These are phyloP conservation scores for Bolinopsis microptera DNA, from an alignment of 37 sponge, comb jelly and placozoan species.

Conservation along the genomic window DNA sequence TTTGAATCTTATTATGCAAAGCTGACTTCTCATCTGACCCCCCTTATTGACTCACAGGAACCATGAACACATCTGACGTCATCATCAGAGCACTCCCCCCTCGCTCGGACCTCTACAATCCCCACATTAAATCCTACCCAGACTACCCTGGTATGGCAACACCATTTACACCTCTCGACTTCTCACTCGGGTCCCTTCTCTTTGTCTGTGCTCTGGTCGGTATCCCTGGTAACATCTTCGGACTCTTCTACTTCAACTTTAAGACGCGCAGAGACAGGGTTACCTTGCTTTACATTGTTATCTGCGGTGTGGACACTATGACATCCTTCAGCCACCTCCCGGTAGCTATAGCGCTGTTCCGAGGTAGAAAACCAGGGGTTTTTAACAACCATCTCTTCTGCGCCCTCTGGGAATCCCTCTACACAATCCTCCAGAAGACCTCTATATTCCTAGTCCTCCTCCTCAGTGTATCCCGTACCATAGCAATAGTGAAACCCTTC, in stretches of 20 bases:
- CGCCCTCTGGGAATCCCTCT: slow-evolving; percentile 31
- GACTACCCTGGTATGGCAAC: neutral
- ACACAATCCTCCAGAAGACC: neutral
- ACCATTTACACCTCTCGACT: neutral
- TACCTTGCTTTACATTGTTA: slow-evolving; percentile 33
- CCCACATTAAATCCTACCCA: neutral
- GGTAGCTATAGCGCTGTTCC: slow-evolving; percentile 9
- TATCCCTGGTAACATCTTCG: neutral
- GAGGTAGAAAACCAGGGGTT: neutral
- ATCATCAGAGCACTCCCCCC: neutral
- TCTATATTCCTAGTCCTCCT: slow-evolving; percentile 40
- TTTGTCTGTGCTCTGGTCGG: slow-evolving; percentile 13
- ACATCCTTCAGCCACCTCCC: neutral
- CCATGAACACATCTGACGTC: no score
- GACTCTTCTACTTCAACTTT: neutral
- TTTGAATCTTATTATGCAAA: no score
- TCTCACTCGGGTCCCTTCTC: slow-evolving; percentile 8
- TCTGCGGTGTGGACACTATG: neutral
- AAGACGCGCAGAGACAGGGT: slow-evolving; percentile 14
- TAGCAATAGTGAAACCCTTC: slow-evolving; percentile 56
- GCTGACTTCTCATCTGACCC: no score
- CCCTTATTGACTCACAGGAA: no score
- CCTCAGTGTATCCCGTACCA: slow-evolving; percentile 27
- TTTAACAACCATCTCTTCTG: slow-evolving; percentile 13
- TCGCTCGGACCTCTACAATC: neutral